Percentiles rank a stretch among this genome's conserved stretches.
phyloP scores from a whole-genome alignment of 2,888 invertebrate species.

The Lasioglossum malachurum region DNA sequence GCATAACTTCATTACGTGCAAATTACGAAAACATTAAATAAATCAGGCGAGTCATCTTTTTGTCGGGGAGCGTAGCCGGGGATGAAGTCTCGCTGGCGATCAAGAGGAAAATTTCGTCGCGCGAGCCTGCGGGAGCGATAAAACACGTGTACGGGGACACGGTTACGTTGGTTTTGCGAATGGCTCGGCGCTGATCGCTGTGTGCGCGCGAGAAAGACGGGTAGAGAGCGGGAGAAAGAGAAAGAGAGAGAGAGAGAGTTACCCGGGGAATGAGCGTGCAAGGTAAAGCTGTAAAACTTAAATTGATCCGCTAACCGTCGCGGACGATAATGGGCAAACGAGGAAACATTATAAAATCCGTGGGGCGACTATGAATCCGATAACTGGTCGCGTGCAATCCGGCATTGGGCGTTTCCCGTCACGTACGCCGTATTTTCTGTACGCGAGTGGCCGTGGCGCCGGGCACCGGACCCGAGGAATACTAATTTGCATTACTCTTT shows the following conservation, averaged over 20 bases:
- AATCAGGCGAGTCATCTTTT: neutral
- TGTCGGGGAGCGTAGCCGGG: neutral
- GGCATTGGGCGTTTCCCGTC: slow-evolving; percentile 49
- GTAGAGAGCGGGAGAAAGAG: neutral
- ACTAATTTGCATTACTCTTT: slow-evolving; percentile 71
- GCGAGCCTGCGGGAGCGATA: slow-evolving; percentile 49
- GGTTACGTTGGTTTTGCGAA: slow-evolving; percentile 26
- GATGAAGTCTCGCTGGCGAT: slow-evolving; percentile 32
- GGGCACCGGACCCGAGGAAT: slow-evolving; percentile 38
- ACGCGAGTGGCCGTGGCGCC: neutral
- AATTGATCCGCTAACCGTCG: slow-evolving; percentile 58
- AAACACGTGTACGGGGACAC: slow-evolving; percentile 41
- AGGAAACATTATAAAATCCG: slow-evolving; percentile 53
- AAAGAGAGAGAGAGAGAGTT: neutral
- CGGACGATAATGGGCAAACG: slow-evolving; percentile 55
- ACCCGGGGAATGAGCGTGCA: slow-evolving; percentile 20
- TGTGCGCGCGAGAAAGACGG: neutral
- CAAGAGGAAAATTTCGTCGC: slow-evolving; percentile 35
- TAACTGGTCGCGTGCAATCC: slow-evolving; percentile 55
- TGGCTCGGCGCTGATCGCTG: slow-evolving; percentile 17
- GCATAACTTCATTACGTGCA: neutral
- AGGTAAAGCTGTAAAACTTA: slow-evolving; percentile 49
- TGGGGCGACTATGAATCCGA: slow-evolving; percentile 53
- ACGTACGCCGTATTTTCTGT: slow-evolving; percentile 36
- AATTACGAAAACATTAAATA: neutral